A percentile compares a stretch with the other conserved stretches of the same genome.
Conservation (phyloP, 2,888 invertebrate genomes). For the Pseudoips prasinana region DNA sequence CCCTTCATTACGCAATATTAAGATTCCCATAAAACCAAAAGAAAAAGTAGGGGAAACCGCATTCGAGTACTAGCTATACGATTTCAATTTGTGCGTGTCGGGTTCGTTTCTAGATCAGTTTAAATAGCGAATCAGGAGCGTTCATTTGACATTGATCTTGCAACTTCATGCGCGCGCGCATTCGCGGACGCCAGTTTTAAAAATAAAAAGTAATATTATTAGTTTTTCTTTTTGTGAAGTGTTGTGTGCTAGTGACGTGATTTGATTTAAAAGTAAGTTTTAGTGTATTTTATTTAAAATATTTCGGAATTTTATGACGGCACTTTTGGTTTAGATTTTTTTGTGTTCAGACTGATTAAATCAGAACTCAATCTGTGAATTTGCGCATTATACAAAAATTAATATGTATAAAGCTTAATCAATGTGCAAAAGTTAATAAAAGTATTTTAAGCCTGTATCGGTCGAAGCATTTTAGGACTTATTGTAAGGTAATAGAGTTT, state of each 20-base stretch:
- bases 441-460: no score
- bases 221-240: slow-evolving; percentile 23
- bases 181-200: slow-evolving; percentile 3
- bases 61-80: slow-evolving; percentile 13
- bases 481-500: no score
- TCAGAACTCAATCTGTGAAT: no score
- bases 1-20: slow-evolving; percentile 15
- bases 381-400: no score
- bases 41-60: slow-evolving; percentile 31
- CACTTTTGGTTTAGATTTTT: no score
- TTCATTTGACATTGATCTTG: slow-evolving; percentile 67
- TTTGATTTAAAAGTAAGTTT: slow-evolving; percentile 9
- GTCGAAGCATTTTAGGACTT: no score
- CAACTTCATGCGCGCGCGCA: slow-evolving; percentile 47
- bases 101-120: slow-evolving; percentile 66
- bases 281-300: no score
- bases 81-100: slow-evolving; percentile 38
- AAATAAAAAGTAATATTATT: slow-evolving; percentile 6
- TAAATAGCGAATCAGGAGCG: slow-evolving; percentile 73
- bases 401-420: no score
- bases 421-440: no score
- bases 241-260: slow-evolving; percentile 8
- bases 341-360: no score
- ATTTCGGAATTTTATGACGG: no score
- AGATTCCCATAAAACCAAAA: slow-evolving; percentile 16